A percentile compares a stretch with the other conserved stretches of the same genome.
Conservation (phyloP, 1,140 invertebrate species). For the Samia ricini region DNA sequence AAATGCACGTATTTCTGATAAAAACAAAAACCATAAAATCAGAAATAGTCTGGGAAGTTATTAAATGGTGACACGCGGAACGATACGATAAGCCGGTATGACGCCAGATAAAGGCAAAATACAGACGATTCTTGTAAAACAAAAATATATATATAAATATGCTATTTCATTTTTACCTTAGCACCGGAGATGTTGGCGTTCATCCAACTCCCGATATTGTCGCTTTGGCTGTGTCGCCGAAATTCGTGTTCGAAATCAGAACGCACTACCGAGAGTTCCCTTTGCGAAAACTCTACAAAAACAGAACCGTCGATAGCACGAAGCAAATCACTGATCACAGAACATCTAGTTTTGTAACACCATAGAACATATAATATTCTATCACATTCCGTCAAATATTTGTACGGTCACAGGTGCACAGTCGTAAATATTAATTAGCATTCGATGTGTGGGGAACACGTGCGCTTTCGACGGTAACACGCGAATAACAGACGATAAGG, state of each 20-base stretch:
- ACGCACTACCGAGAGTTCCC: constrained; percentile 31
- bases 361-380: constrained; percentile 57
- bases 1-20: not conserved
- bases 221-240: constrained; percentile 62
- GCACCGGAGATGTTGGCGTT: constrained; percentile 63
- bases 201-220: constrained; percentile 64
- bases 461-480: constrained; percentile 60
- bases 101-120: constrained; percentile 27
- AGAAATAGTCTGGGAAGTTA: constrained; percentile 11
- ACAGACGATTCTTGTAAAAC: constrained; percentile 13
- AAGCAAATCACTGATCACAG: constrained; percentile 29
- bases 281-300: constrained; percentile 34
- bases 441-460: constrained; percentile 53
- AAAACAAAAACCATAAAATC: not conserved
- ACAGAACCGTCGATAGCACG: constrained; percentile 25
- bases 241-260: constrained; percentile 42
- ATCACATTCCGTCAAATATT: constrained; percentile 67
- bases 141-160: constrained; percentile 29
- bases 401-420: constrained; percentile 62
- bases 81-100: constrained; percentile 33
- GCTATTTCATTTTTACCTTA: constrained; percentile 55
- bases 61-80: constrained; percentile 35
- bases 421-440: constrained; percentile 32
- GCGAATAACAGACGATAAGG: constrained; percentile 56
- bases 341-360: constrained; percentile 47